Percentiles rank a stretch among this genome's conserved stretches.
Evolutionary conservation across 2,888 invertebrate species (phyloP).

Genomic region (Masnerella sp.): DNA sequence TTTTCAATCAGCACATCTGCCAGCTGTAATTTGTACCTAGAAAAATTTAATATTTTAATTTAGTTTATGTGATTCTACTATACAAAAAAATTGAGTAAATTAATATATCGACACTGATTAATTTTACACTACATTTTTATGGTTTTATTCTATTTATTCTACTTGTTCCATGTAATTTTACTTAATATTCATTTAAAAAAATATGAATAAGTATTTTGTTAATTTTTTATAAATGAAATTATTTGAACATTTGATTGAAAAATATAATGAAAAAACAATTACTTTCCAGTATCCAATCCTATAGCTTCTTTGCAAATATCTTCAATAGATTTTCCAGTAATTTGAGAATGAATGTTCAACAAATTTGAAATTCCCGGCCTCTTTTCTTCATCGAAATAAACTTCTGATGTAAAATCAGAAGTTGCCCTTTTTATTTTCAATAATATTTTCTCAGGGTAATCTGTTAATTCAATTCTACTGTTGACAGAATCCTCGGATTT

Average conservation of each 20-base stretch:
- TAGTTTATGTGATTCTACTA: no score
- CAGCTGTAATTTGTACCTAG: slow-evolving; percentile 84
- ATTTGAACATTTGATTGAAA: no score
- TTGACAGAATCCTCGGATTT: slow-evolving; percentile 92
- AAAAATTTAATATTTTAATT: no score
- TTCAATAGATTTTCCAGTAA: slow-evolving; percentile 83
- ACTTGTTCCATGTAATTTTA: no score
- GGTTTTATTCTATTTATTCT: no score
- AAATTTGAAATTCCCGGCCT: slow-evolving; percentile 95
- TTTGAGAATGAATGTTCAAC: slow-evolving; percentile 88
- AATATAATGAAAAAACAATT: no score
- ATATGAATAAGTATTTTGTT: no score
- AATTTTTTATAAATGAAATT: no score
- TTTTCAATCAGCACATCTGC: slow-evolving; percentile 86
- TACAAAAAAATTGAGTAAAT: no score
- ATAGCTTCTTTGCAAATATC: slow-evolving; percentile 84
- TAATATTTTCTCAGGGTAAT: slow-evolving; percentile 83
- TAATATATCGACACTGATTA: no score
- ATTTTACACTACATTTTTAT: no score
- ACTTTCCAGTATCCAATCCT: slow-evolving; percentile 86
- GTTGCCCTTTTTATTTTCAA: slow-evolving; percentile 91
- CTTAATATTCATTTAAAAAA: no score
- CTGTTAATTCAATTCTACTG: slow-evolving; percentile 88
- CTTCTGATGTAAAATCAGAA: slow-evolving; percentile 91
- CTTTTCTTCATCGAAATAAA: slow-evolving; percentile 87